A percentile compares a stretch with the other conserved stretches of the same genome.
Conservation (phyloP, 2,113 vertebrate species). For the Spermophilus dauricus region DNA sequence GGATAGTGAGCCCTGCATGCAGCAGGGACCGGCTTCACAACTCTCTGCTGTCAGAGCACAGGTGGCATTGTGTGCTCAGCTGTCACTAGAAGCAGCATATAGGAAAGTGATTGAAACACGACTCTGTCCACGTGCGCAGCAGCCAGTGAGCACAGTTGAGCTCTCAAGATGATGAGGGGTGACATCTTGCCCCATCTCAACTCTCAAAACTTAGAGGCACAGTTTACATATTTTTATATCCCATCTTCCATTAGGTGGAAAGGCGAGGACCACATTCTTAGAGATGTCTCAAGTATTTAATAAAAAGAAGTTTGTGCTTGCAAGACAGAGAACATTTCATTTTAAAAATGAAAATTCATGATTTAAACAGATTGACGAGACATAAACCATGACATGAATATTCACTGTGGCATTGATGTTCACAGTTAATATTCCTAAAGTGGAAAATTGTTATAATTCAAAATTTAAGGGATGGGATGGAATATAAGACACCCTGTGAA, state of each 20-base stretch:
- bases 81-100: background rate
- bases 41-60: background rate
- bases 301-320: conserved; percentile 35
- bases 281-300: conserved; percentile 6
- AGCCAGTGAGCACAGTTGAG: background rate
- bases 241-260: background rate
- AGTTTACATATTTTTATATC: background rate
- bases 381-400: background rate
- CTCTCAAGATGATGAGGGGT: background rate
- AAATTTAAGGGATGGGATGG: background rate
- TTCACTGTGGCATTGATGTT: conserved; percentile 11
- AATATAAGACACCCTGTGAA: background rate
- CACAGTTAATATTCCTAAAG: background rate
- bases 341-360: conserved; percentile 21
- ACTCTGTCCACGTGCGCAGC: background rate
- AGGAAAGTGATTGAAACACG: background rate
- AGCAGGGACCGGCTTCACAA: accelerated
- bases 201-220: background rate
- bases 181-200: background rate
- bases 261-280: background rate
- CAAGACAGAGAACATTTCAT: background rate
- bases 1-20: background rate
- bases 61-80: background rate
- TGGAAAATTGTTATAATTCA: background rate
- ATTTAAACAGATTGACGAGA: background rate